Conservation (phyloP, 2,888 invertebrate genomes). For the Cephus sareptanus region DNA sequence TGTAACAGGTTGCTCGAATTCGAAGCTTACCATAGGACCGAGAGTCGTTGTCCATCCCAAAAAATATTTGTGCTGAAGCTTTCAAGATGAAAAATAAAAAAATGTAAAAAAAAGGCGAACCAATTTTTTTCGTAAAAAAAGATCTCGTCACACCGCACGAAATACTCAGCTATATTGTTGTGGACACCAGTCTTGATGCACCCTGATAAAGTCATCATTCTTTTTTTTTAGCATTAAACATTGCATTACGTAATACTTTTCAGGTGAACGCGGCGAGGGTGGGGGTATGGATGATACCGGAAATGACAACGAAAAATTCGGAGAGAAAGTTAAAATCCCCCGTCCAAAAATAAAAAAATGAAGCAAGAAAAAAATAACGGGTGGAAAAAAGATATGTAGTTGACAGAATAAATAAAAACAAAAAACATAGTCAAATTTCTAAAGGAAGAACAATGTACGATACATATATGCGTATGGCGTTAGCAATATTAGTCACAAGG, state of each 20-base stretch:
- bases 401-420: constrained; percentile 10
- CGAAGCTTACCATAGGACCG: neutral
- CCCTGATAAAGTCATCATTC: constrained; percentile 14
- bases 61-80: too few species aligned
- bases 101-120: neutral
- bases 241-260: neutral
- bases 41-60: neutral
- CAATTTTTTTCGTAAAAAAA: neutral
- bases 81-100: neutral
- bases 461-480: constrained; percentile 35
- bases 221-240: neutral
- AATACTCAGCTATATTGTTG: constrained; percentile 61
- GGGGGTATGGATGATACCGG: neutral
- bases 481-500: constrained; percentile 45
- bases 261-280: neutral
- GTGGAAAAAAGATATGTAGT: constrained; percentile 3
- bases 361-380: constrained; percentile 12
- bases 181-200: constrained; percentile 59
- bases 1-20: neutral
- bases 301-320: neutral
- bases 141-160: constrained; percentile 8
- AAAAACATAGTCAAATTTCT: neutral
- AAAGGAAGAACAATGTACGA: too few species aligned
- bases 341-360: constrained; percentile 13
- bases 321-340: neutral